These are phyloP conservation scores for Drepana falcataria DNA, from an alignment of 2,888 invertebrate genomes.

Conservation along the genomic window DNA sequence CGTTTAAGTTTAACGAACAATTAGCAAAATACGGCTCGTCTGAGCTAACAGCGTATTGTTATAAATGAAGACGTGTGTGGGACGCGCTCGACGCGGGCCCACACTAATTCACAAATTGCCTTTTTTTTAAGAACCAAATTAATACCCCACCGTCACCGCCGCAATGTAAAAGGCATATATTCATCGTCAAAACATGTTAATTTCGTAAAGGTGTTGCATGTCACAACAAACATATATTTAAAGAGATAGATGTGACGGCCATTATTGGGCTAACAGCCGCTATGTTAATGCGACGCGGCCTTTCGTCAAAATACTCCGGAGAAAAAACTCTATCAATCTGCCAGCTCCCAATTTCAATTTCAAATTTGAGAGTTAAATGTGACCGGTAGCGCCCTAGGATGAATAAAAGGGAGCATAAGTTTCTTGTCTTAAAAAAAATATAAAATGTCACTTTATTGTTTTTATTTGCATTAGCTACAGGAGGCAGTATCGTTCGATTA, in stretches of 20 bases:
- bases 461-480: constrained; percentile 34
- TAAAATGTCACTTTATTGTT: constrained; percentile 26
- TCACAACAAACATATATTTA: constrained; percentile 20
- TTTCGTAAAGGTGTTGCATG: constrained; percentile 18
- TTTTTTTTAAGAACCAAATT: too few species aligned
- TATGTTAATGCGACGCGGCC: constrained; percentile 43
- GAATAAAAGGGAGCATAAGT: background rate
- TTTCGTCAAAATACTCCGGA: constrained; percentile 41
- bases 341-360: constrained; percentile 49
- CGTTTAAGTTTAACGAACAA: constrained; percentile 33
- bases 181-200: constrained; percentile 11
- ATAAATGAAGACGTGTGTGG: constrained; percentile 39
- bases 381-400: constrained; percentile 27
- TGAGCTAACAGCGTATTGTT: constrained; percentile 50
- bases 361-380: constrained; percentile 53
- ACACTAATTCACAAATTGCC: background rate
- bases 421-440: constrained; percentile 19
- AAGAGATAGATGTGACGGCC: constrained; percentile 23
- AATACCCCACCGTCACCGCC: too few species aligned
- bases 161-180: constrained; percentile 8
- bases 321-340: constrained; percentile 32
- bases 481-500: constrained; percentile 49
- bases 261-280: constrained; percentile 21
- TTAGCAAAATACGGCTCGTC: constrained; percentile 47
- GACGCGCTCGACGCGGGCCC: background rate